Base-by-base conservation (phyloP, 2,888 invertebrate genomes). In the Danaus chrysippus region DNA sequence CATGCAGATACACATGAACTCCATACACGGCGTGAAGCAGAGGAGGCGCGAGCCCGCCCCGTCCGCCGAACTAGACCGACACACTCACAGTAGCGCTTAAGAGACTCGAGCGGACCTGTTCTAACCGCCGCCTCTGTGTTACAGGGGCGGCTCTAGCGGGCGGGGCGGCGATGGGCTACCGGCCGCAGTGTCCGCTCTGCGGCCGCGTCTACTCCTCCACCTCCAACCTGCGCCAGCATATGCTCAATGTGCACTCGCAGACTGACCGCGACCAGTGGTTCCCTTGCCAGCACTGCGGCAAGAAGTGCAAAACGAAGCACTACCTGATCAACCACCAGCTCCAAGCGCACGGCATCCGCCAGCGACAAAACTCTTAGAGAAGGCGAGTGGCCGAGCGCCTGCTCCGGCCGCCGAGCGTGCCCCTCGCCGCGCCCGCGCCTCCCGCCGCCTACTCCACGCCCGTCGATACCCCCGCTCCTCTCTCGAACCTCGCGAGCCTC, bases 311-410 rank as follows among this genome's bases (percentile, higher is more conserved):
- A 90, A 94, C 94, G 76, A 93, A 94, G 87, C 94, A 94, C 86
- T 94, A 95, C 84, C 92, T 94, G 79, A 94, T 94, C 91, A 94
- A 94, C 88, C 94, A 94, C 85, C 94, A 94, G 83, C 92, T 94
- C 73, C 94, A 94, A 87, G 94, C 94, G 70, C 94, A 94, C 86
- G 94, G 94, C 73, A 94, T 94, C 75, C 93, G 94, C 73, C 94
- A 94, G 85, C 92, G 94, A 66, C 93, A 93, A 81, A 92, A 86
- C 84, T 91, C 91, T 79, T 91, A 91, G 90, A 86, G 87, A 74
- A 77, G 87, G 83, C 84, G 84, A 68, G 78, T 76, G 73, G 82
- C 76, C 78, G 83, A 78, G 82, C 81, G 77, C 60, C 71, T 74
- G 67, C 76, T 74, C 68, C 71, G 68, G 64, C 70, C 69, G 70